These are phyloP conservation scores for Lagopus muta DNA, from an alignment of 2,113 vertebrate genomes.

Conservation along the genomic window DNA sequence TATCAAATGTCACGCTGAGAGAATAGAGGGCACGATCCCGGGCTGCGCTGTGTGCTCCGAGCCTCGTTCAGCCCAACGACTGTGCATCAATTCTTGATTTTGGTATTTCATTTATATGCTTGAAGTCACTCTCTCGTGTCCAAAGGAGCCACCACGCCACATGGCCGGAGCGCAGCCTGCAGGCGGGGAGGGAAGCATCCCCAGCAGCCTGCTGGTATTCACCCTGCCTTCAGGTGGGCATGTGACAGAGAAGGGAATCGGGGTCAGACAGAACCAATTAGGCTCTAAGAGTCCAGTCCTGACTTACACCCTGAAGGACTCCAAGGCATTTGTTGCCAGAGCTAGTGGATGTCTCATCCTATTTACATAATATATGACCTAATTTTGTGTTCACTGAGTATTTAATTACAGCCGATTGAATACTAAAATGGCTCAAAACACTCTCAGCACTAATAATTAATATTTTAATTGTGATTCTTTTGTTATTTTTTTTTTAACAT, in stretches of 20 bases:
- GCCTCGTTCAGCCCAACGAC: not conserved
- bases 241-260: not conserved
- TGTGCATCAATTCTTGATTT: not conserved
- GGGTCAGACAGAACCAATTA: constrained; percentile 24
- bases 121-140: not conserved
- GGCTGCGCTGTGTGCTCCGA: rapidly evolving
- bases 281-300: not conserved
- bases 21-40: constrained; percentile 15
- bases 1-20: not conserved
- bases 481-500: not conserved
- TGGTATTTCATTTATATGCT: not conserved
- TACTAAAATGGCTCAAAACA: constrained; percentile 69
- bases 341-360: constrained; percentile 70
- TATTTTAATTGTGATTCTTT: constrained; percentile 23
- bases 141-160: not conserved
- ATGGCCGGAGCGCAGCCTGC: not conserved
- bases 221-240: not conserved
- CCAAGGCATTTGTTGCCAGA: constrained; percentile 22
- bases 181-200: not conserved
- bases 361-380: constrained; percentile 74
- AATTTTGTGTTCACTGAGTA: constrained; percentile 69
- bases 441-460: constrained; percentile 67
- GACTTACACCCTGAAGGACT: constrained; percentile 33
- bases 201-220: rapidly evolving
- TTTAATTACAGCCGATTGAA: constrained; percentile 70